Base-by-base conservation (phyloP, 35 echinoderm and acorn worm genomes). In the Apostichopus japonicus region DNA sequence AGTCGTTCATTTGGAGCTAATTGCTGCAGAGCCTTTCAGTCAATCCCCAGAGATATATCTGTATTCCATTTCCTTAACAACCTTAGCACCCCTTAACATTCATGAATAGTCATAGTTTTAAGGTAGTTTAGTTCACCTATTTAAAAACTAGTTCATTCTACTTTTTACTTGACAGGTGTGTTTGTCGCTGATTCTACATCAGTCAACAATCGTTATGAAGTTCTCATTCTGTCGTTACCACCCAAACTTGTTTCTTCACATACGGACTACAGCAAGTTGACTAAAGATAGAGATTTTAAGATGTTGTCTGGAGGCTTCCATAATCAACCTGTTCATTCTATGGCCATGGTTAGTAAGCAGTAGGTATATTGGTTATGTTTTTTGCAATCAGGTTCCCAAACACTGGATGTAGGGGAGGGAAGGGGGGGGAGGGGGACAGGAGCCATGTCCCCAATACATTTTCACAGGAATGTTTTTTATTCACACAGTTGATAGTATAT, bases 231-330 rank as follows among this genome's bases (percentile, higher is more conserved):
- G 8, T 87, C 83, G 5, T 22, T 87, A 25, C 83, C 83, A 19
- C 59, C 54, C 10, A 87, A 87, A 87, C 55, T 87, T 54, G 52
- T 24, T 17, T 24, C 8, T 19, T 24, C 83, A 13, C 19, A 44
- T 61, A 24, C 7, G 15, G 55, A 14, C 24, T 5, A 16, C 27
- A 55, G 55, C 6, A 55, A 55, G 52, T 87, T 87, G 83, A 57
- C 54, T 11, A 87, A 87, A 44, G 83, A 87, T 44, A 44, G 83
- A 54, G 83, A 87, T 61, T 87, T 87, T 55, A 87, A 87, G 83
- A 87, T 87, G 79, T 23, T 82, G 54, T 52, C 79, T 82, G 79
- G 79, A 56, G 79, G 79, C 10, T 54, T 51, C 27, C 83, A 87
- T 65, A 44, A 22, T 65, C 53, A 87, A 5, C 83, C 83, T 21